A percentile compares a stretch with the other conserved stretches of the same genome.
Evolutionary conservation across 2,797 vertebrate genomes (phyloP).

Genomic region (Acestrorhynchus altus): DNA sequence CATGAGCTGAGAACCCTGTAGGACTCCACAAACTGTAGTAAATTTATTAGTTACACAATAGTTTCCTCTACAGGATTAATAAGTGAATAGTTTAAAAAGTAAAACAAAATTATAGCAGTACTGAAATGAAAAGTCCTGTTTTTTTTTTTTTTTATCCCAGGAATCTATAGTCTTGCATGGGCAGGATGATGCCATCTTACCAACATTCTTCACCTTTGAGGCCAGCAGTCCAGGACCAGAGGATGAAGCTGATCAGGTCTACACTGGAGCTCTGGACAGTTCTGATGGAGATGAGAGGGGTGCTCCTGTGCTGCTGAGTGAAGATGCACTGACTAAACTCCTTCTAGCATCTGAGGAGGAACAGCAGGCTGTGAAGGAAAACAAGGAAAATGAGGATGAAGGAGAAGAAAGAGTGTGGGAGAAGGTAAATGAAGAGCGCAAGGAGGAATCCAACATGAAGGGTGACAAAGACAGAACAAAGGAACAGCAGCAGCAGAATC

Average conservation of each 20-base stretch:
- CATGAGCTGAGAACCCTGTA: too few species aligned
- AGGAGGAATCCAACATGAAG: constrained; percentile 21
- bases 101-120: too few species aligned
- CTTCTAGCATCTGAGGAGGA: constrained; percentile 65
- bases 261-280: constrained; percentile 31
- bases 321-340: constrained; percentile 71
- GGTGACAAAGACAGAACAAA: constrained; percentile 28
- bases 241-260: constrained; percentile 62
- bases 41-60: too few species aligned
- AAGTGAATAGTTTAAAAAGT: too few species aligned
- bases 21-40: too few species aligned
- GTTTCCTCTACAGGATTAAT: too few species aligned
- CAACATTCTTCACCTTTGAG: constrained; percentile 69
- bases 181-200: constrained; percentile 56
- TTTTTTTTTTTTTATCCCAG: constrained; percentile 56
- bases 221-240: constrained; percentile 69
- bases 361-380: constrained; percentile 47
- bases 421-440: constrained; percentile 34
- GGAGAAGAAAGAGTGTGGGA: constrained; percentile 31
- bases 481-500: constrained; percentile 27
- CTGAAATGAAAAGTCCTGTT: too few species aligned
- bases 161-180: constrained; percentile 64
- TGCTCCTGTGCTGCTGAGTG: constrained; percentile 72
- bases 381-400: constrained; percentile 18
- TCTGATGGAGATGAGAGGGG: constrained; percentile 55